Conservation (phyloP, 2,113 vertebrate species). For the Gasterosteus aculeatus region DNA sequence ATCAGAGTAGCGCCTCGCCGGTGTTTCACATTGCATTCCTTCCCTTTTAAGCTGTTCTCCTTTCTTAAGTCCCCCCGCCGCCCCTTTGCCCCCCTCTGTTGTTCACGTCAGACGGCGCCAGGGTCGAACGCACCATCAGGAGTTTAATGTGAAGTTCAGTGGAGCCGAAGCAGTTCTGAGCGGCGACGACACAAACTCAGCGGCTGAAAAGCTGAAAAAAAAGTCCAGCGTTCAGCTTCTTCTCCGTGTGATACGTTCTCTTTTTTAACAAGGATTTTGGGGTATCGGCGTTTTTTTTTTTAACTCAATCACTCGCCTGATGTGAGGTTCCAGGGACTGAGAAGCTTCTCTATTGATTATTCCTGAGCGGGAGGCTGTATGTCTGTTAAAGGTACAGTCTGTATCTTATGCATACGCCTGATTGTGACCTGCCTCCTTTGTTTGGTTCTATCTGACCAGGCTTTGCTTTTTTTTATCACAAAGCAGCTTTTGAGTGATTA, state of each 20-base stretch:
- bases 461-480: background rate
- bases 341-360: conserved; percentile 43
- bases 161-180: background rate
- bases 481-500: background rate
- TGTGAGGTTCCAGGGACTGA: conserved; percentile 34
- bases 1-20: no score
- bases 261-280: conserved; percentile 33
- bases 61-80: no score
- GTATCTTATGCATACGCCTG: background rate
- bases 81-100: background rate
- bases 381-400: conserved; percentile 19
- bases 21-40: background rate
- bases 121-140: background rate
- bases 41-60: background rate
- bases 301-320: conserved; percentile 44
- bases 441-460: no score
- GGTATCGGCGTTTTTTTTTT: background rate
- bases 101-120: background rate
- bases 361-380: conserved; percentile 31
- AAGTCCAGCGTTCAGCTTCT: background rate
- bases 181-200: conserved; percentile 2
- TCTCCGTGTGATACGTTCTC: conserved; percentile 32
- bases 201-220: background rate
- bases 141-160: background rate
- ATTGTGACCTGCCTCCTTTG: background rate